Conservation (phyloP, 2,888 invertebrate genomes). For the Drosophila seclusa region DNA sequence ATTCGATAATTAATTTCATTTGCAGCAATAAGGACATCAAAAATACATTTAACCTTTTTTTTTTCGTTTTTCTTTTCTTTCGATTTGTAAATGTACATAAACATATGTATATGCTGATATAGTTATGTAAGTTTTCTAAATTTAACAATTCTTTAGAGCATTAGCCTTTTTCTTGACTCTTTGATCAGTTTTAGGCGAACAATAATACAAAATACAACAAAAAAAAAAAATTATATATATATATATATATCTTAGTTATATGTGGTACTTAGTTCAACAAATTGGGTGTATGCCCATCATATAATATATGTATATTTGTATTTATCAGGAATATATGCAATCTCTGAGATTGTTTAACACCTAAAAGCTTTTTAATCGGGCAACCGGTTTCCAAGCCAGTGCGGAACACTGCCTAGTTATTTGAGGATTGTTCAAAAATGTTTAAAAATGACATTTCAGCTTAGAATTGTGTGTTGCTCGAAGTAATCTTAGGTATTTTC, state of each 20-base stretch:
- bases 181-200: constrained; percentile 6
- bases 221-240: background rate
- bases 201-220: constrained; percentile 3
- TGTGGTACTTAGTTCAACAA: constrained; percentile 8
- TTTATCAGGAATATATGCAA: constrained; percentile 45
- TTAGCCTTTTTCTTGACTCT: constrained; percentile 8
- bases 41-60: constrained; percentile 55
- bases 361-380: constrained; percentile 16
- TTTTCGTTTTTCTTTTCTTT: background rate
- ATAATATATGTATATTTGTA: constrained; percentile 20
- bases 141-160: constrained; percentile 18
- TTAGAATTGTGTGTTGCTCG: constrained; percentile 13
- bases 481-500: constrained; percentile 1
- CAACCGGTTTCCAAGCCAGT: background rate
- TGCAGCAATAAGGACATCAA: constrained; percentile 61
- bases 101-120: constrained; percentile 2
- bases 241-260: background rate
- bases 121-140: constrained; percentile 4
- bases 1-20: constrained; percentile 5
- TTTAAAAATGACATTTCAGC: constrained; percentile 11
- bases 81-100: constrained; percentile 3
- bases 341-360: constrained; percentile 62
- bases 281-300: constrained; percentile 1
- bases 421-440: constrained; percentile 23
- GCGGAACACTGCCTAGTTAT: constrained; percentile 20